phyloP scores from a whole-genome alignment of 2,113 vertebrate genomes.

The Vireo altiloquus region DNA sequence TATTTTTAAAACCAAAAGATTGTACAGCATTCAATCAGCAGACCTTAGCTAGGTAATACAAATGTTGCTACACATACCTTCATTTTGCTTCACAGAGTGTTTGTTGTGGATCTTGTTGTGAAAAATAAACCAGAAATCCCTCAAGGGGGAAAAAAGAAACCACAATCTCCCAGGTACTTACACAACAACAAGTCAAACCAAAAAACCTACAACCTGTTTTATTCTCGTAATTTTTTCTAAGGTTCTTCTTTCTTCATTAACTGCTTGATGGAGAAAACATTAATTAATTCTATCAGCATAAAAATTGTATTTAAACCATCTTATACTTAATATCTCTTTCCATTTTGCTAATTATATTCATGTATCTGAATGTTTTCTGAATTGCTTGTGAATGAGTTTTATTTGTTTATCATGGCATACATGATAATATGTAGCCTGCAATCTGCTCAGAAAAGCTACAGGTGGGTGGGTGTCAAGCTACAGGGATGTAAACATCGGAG shows the following conservation, averaged over 20 bases:
- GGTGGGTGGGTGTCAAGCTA: neutral
- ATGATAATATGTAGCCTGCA: neutral
- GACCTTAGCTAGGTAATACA: neutral
- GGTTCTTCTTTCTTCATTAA: neutral
- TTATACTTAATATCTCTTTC: neutral
- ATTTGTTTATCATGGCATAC: neutral
- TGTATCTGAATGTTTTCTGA: neutral
- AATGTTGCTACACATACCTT: neutral
- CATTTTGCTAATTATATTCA: accelerated
- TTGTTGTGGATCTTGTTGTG: neutral
- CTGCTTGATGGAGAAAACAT: neutral
- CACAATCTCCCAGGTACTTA: neutral
- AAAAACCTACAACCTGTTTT: neutral
- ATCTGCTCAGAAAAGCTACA: neutral
- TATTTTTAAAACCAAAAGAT: neutral
- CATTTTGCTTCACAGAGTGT: neutral
- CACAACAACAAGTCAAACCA: neutral
- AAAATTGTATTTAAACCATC: neutral
- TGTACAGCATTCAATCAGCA: neutral
- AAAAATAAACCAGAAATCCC: slow-evolving; percentile 44
- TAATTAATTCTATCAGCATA: neutral
- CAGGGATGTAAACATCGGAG: neutral
- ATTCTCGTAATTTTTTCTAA: neutral
- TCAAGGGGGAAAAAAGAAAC: neutral
- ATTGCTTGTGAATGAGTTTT: neutral